Conservation (phyloP, 2,888 invertebrate species). For the Drosophila anceps region DNA sequence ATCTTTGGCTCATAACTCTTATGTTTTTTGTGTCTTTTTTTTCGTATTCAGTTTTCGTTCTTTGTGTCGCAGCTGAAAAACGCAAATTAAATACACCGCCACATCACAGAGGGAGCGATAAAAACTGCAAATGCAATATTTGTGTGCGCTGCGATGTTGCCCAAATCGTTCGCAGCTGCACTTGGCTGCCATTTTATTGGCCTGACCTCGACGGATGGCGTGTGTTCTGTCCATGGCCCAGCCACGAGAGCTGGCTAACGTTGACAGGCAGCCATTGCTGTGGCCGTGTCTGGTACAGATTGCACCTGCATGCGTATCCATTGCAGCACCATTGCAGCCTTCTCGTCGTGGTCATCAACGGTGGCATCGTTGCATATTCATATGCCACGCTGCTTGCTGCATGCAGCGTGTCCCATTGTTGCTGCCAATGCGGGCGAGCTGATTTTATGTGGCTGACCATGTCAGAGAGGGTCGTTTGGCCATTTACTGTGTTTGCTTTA, state of each 20-base stretch:
- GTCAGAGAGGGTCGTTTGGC: slow-evolving; percentile 61
- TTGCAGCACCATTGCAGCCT: slow-evolving; percentile 32
- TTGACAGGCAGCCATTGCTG: slow-evolving; percentile 55
- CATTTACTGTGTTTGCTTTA: slow-evolving; percentile 69
- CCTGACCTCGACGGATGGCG: slow-evolving; percentile 39
- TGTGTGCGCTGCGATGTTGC: slow-evolving; percentile 47
- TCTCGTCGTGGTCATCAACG: slow-evolving; percentile 66
- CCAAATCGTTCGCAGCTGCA: slow-evolving; percentile 68
- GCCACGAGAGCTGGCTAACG: slow-evolving; percentile 51
- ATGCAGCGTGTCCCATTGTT: slow-evolving; percentile 53
- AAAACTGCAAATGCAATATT: slow-evolving; percentile 73
- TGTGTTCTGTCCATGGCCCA: slow-evolving; percentile 18
- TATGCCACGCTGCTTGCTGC: slow-evolving; percentile 32
- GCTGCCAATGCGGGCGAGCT: slow-evolving; percentile 68
- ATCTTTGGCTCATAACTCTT: slow-evolving; percentile 11
- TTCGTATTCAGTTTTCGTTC: slow-evolving; percentile 1
- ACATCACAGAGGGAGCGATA: slow-evolving; percentile 26
- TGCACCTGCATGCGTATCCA: slow-evolving; percentile 73
- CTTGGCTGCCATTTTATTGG: slow-evolving; percentile 71
- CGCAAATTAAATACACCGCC: slow-evolving; percentile 60
- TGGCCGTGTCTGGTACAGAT: slow-evolving; percentile 64
- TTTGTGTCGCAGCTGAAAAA: slow-evolving; percentile 36
- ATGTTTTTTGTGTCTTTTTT: background rate
- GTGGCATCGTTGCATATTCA: slow-evolving; percentile 71
- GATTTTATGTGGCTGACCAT: slow-evolving; percentile 73